Percentiles rank a stretch among this genome's conserved stretches.
Evolutionary conservation across 2,797 vertebrate species (phyloP).

Genomic region (Rhabdomys pumilio): DNA sequence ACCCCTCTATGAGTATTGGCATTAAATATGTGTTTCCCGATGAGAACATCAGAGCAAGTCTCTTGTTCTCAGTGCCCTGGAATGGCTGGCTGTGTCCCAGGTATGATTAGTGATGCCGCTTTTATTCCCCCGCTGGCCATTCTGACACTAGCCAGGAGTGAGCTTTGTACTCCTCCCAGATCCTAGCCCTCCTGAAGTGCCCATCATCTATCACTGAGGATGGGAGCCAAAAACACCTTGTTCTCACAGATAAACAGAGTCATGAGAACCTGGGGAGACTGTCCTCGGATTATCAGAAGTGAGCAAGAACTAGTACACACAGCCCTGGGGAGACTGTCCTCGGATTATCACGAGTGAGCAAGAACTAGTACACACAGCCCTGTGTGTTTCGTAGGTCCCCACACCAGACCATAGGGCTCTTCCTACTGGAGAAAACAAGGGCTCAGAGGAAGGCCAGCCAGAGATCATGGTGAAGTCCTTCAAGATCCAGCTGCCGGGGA

Average conservation of each 20-base stretch:
- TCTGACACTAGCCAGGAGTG: not conserved
- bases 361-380: not conserved
- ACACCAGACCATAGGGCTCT: not conserved
- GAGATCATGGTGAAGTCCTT: not conserved
- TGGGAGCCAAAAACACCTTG: not conserved
- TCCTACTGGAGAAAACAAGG: not conserved
- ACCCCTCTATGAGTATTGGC: not conserved
- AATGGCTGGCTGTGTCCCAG: not conserved
- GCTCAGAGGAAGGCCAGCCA: not conserved
- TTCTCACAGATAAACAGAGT: not conserved
- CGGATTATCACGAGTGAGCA: not conserved
- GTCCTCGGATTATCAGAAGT: not conserved
- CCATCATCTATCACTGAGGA: not conserved
- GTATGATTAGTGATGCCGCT: not conserved
- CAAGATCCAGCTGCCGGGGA: not conserved
- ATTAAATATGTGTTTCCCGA: not conserved
- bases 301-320: not conserved
- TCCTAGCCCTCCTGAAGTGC: not conserved
- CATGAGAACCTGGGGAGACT: not conserved
- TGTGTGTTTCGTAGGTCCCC: not conserved
- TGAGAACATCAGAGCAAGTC: not conserved
- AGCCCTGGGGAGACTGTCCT: not conserved
- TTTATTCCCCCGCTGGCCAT: not conserved
- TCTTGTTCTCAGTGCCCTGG: not conserved
- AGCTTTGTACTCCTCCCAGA: not conserved